Conservation (phyloP, 2,113 vertebrate genomes). For the Pachycephala philippinensis region DNA sequence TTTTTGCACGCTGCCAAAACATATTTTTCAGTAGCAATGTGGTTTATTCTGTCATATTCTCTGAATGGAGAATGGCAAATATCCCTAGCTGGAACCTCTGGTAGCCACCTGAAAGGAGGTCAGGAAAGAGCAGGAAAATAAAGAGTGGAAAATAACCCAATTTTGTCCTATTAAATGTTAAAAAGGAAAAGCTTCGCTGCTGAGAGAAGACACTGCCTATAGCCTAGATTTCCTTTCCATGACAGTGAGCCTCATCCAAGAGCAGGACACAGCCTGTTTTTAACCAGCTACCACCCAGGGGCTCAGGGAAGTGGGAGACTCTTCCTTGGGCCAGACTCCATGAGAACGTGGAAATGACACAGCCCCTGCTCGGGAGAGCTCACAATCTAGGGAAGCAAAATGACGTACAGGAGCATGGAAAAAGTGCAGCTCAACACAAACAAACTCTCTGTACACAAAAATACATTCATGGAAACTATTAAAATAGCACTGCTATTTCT, state of each 20-base stretch:
- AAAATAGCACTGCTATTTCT: background rate
- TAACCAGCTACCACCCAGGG: background rate
- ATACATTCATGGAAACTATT: background rate
- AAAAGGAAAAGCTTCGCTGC: background rate
- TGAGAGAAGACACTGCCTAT: background rate
- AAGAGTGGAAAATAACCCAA: background rate
- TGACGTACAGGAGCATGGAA: constrained; percentile 40
- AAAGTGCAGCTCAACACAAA: constrained; percentile 53
- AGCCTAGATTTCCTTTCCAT: background rate
- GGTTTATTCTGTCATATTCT: background rate
- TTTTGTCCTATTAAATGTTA: background rate
- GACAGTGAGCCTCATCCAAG: background rate
- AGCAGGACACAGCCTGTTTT: background rate
- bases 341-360: constrained; percentile 27
- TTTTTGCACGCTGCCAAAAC: background rate
- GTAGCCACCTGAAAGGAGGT: background rate
- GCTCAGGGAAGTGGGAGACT: background rate
- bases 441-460: background rate
- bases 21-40: background rate
- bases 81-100: background rate
- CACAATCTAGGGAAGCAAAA: constrained; percentile 39
- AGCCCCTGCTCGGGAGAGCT: constrained; percentile 42
- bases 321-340: background rate
- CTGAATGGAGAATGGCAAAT: background rate
- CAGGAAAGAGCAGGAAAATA: constrained; percentile 33